Percentiles rank a stretch among this genome's conserved stretches.
Evolutionary conservation across 1,140 invertebrate species (phyloP).

Genomic region (Pogonomyrmex californicus): DNA sequence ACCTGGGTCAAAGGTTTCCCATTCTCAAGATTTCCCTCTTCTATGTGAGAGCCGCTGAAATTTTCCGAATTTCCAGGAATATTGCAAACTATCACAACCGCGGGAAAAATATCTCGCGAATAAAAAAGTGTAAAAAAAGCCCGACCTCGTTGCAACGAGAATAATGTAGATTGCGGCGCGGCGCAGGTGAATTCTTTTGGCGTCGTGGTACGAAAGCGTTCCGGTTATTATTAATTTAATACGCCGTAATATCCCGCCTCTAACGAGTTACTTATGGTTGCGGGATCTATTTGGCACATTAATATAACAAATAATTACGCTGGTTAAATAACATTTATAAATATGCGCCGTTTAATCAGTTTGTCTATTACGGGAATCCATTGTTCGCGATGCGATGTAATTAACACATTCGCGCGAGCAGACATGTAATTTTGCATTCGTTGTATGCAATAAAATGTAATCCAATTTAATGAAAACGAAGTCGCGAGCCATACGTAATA

Average conservation of each 20-base stretch:
- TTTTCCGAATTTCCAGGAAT: constrained; percentile 27
- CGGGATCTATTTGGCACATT: constrained; percentile 54
- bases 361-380: constrained; percentile 57
- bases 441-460: constrained; percentile 55
- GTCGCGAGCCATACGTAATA: constrained; percentile 48
- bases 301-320: constrained; percentile 59
- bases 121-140: constrained; percentile 11
- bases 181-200: constrained; percentile 37
- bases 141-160: constrained; percentile 1
- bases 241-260: background rate
- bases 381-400: constrained; percentile 55
- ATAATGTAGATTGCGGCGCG: constrained; percentile 15
- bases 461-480: constrained; percentile 65
- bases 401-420: constrained; percentile 49
- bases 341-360: constrained; percentile 60
- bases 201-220: background rate
- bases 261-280: constrained; percentile 47
- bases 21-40: background rate
- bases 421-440: constrained; percentile 58
- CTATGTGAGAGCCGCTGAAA: background rate
- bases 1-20: constrained; percentile 27
- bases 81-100: background rate
- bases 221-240: constrained; percentile 42
- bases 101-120: constrained; percentile 26
- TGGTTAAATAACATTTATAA: constrained; percentile 58